Conservation (phyloP, 1,140 invertebrate genomes). For the Metopolophium dirhodum region DNA sequence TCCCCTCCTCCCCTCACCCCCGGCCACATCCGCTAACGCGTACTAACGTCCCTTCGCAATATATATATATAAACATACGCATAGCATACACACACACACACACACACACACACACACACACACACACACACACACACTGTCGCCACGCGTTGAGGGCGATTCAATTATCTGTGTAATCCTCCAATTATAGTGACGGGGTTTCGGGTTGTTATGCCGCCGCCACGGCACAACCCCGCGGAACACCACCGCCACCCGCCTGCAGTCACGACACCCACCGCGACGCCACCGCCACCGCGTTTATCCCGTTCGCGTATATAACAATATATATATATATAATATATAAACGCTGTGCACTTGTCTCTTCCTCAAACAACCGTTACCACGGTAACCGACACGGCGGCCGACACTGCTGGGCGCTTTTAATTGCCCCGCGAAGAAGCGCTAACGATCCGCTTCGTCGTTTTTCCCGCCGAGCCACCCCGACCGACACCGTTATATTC, state of each 20-base stretch:
- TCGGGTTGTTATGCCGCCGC: constrained; percentile 7
- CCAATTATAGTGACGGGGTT: constrained; percentile 58
- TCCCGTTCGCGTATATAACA: neutral
- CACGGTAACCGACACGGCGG: constrained; percentile 39
- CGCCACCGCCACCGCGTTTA: neutral
- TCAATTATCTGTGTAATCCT: constrained; percentile 59
- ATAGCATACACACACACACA: neutral
- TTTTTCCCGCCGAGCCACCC: constrained; percentile 45
- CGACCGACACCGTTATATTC: neutral
- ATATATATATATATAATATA: neutral
- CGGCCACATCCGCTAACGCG: too few relatives aligned
- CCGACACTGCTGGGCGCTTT: constrained; percentile 44
- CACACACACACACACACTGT: neutral
- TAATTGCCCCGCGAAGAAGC: constrained; percentile 57
- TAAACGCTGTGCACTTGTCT: constrained; percentile 18
- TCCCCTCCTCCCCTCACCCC: neutral
- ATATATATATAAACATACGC: neutral
- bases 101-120: neutral
- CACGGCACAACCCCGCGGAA: neutral
- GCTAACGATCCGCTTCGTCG: constrained; percentile 54
- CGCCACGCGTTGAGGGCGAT: constrained; percentile 52
- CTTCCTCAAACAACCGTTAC: constrained; percentile 47
- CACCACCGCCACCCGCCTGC: neutral
- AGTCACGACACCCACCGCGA: neutral
- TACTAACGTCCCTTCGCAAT: neutral